These are phyloP conservation scores for Drosophila emarginata DNA, from an alignment of 2,888 invertebrate species.

Conservation along the genomic window DNA sequence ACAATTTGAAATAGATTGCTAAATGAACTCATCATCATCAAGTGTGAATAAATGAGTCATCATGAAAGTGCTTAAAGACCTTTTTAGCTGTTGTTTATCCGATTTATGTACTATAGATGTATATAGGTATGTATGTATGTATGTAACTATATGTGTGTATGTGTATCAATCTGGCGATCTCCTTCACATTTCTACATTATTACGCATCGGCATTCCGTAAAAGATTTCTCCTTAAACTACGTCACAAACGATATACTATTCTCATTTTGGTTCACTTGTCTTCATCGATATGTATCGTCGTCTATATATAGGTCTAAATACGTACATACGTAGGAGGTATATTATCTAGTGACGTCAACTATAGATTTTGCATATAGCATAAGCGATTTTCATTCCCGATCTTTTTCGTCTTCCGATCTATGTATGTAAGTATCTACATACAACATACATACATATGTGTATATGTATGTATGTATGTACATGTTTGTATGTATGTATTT, in stretches of 20 bases:
- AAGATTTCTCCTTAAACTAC: slow-evolving; percentile 1
- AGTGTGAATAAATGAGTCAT: slow-evolving; percentile 4
- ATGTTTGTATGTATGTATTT: background rate
- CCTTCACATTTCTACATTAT: slow-evolving; percentile 1
- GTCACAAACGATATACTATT: background rate
- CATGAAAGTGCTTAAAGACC: slow-evolving; percentile 4
- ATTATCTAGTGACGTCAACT: slow-evolving; percentile 6
- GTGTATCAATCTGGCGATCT: slow-evolving; percentile 27
- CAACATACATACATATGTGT: background rate
- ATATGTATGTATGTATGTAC: background rate
- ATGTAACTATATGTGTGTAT: slow-evolving; percentile 9
- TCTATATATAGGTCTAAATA: background rate
- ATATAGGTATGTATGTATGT: background rate
- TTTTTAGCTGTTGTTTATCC: slow-evolving; percentile 13
- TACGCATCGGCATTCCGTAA: slow-evolving; percentile 3
- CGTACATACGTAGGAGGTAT: background rate
- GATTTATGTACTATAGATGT: slow-evolving; percentile 6
- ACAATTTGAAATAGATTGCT: background rate
- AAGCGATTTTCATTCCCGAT: background rate
- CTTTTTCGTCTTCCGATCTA: background rate
- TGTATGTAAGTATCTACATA: background rate
- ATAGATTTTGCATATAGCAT: background rate
- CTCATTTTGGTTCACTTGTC: slow-evolving; percentile 2
- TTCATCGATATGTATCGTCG: background rate
- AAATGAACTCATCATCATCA: background rate